Percentiles rank a stretch among this genome's conserved stretches.
These are phyloP conservation scores for Drosophila yakuba DNA, from an alignment of 1,140 invertebrate species.

Conservation along the genomic window DNA sequence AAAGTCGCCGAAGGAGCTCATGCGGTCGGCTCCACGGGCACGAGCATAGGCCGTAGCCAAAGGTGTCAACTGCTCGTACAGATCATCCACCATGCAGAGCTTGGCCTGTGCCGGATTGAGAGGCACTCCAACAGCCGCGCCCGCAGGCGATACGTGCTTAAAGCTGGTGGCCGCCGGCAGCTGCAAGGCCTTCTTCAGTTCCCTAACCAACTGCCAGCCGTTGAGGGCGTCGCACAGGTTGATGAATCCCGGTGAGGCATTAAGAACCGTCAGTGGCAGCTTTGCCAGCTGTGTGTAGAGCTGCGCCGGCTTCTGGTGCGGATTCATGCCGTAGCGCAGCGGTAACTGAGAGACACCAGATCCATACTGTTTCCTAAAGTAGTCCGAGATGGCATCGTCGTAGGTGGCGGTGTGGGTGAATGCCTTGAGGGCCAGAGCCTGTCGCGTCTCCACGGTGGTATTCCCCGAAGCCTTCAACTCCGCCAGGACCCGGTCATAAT, in stretches of 20 bases:
- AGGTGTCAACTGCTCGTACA: slow-evolving; percentile 91
- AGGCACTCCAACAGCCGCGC: slow-evolving; percentile 95
- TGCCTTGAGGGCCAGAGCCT: slow-evolving; percentile 93
- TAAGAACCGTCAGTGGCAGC: slow-evolving; percentile 95
- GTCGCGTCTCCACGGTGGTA: slow-evolving; percentile 90
- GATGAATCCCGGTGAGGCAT: slow-evolving; percentile 97
- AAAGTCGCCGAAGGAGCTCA: slow-evolving; percentile 99
- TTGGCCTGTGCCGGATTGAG: slow-evolving; percentile 90
- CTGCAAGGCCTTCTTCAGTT: slow-evolving; percentile 91
- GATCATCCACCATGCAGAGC: slow-evolving; percentile 97
- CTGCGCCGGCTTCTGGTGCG: slow-evolving; percentile 98
- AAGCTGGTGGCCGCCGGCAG: slow-evolving; percentile 98
- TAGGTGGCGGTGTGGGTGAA: slow-evolving; percentile 98
- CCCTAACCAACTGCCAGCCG: slow-evolving; percentile 97
- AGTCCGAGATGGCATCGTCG: slow-evolving; percentile 97
- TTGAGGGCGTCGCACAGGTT: slow-evolving; percentile 99
- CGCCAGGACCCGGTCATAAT: slow-evolving; percentile 92
- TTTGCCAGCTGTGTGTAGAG: slow-evolving; percentile 92
- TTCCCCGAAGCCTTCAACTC: slow-evolving; percentile 89
- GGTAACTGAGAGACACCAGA: slow-evolving; percentile 91
- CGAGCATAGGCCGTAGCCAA: slow-evolving; percentile 97
- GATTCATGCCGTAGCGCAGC: slow-evolving; percentile 98
- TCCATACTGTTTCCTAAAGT: slow-evolving; percentile 96
- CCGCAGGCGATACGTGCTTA: slow-evolving; percentile 98
- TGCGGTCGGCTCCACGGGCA: slow-evolving; percentile 98